A percentile compares a stretch with the other conserved stretches of the same genome.
These are phyloP conservation scores for Ctenomys sociabilis DNA, from an alignment of 2,113 vertebrate species.

Conservation along the genomic window DNA sequence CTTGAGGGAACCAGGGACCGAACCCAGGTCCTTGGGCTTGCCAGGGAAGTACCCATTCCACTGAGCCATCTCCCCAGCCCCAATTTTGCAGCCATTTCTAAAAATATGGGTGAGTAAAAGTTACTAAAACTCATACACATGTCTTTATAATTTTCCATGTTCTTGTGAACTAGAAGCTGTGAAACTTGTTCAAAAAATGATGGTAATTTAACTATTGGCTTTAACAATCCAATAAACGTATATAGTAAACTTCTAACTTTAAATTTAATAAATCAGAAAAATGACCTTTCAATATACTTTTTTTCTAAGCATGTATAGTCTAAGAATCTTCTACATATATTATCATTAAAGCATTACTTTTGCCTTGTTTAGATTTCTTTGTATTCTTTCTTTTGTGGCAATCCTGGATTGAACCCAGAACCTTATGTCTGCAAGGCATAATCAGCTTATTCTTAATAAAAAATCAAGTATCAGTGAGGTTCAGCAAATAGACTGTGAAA, in stretches of 20 bases:
- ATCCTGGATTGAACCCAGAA: background rate
- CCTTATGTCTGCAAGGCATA: background rate
- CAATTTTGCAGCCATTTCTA: too few relatives aligned
- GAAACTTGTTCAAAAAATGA: too few relatives aligned
- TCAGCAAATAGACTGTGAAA: background rate
- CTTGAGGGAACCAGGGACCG: too few relatives aligned
- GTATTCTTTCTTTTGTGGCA: background rate
- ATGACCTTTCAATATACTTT: conserved; percentile 22
- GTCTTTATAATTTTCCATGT: too few relatives aligned
- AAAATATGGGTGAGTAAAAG: too few relatives aligned
- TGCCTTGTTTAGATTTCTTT: conserved; percentile 49
- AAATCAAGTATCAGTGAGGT: background rate
- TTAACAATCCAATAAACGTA: background rate
- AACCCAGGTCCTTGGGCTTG: too few relatives aligned
- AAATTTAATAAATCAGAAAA: conserved; percentile 42
- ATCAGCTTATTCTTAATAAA: conserved; percentile 36
- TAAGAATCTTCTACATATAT: conserved; percentile 11
- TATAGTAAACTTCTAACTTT: conserved; percentile 14
- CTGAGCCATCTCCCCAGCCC: too few relatives aligned
- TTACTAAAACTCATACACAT: too few relatives aligned
- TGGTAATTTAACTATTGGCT: background rate
- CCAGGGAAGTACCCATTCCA: too few relatives aligned
- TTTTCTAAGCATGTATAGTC: conserved; percentile 9
- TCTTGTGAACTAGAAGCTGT: too few relatives aligned
- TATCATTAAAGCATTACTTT: conserved; percentile 42